Conservation (phyloP, 2,888 invertebrate species). For the Pollenia labialis region DNA sequence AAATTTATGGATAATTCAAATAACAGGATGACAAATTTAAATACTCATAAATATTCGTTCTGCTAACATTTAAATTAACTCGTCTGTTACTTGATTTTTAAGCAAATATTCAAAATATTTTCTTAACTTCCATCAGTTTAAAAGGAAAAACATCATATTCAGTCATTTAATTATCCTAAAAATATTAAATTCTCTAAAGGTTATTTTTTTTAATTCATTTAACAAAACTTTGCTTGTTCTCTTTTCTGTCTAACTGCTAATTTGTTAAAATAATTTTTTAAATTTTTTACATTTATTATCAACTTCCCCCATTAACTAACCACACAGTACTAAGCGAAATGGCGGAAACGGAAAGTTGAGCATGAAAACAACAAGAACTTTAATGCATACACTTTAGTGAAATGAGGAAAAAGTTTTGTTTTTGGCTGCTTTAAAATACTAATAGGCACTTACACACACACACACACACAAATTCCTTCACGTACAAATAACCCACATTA, state of each 20-base stretch:
- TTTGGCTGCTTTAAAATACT: constrained; percentile 25
- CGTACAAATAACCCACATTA: constrained; percentile 76
- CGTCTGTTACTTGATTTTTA: no score
- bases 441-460: neutral
- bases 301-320: constrained; percentile 49
- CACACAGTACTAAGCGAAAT: neutral
- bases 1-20: no score
- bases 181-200: constrained; percentile 33
- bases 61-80: neutral
- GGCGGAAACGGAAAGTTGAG: constrained; percentile 28
- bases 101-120: no score
- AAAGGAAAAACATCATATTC: neutral
- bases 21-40: no score
- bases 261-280: constrained; percentile 64
- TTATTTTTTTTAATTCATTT: constrained; percentile 4
- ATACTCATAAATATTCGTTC: no score
- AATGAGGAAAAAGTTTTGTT: constrained; percentile 27
- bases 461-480: neutral
- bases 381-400: constrained; percentile 42
- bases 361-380: constrained; percentile 13
- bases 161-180: neutral
- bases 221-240: neutral
- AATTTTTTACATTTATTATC: constrained; percentile 59
- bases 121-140: neutral
- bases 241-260: constrained; percentile 43